Evolutionary conservation across 2,113 vertebrate species (phyloP).

Genomic region (Calypte anna): DNA sequence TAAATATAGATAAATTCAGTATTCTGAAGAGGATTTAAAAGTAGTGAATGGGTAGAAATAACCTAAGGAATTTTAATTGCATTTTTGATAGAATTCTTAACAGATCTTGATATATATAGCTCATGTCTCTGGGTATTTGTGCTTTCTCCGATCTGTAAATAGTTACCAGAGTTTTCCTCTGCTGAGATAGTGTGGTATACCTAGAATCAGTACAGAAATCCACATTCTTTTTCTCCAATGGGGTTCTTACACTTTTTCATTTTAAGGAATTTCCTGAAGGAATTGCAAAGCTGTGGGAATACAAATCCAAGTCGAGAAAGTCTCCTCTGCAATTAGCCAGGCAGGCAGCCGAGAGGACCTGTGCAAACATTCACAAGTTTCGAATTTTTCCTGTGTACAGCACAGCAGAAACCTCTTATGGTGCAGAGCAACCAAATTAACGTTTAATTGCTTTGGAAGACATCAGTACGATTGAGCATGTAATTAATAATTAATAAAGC

Average conservation of each 20-base stretch:
- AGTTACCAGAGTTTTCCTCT: neutral
- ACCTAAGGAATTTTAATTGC: neutral
- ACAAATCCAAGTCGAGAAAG: fast-evolving
- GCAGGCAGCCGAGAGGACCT: neutral
- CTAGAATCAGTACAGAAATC: fast-evolving
- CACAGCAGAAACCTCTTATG: neutral
- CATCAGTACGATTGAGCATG: neutral
- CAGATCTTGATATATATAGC: neutral
- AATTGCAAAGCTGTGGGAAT: neutral
- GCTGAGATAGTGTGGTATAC: neutral
- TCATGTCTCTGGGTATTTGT: neutral
- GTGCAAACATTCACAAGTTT: neutral
- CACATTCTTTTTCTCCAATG: neutral
- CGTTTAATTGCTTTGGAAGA: neutral
- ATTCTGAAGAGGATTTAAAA: neutral
- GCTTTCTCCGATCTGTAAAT: neutral
- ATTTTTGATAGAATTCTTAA: neutral
- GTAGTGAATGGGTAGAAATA: neutral
- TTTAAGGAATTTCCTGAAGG: neutral
- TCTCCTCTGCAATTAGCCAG: neutral
- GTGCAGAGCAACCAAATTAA: neutral
- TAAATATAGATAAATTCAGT: neutral
- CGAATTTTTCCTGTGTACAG: neutral
- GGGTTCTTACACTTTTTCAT: neutral
- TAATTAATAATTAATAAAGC: neutral